Evolutionary conservation across 2,797 vertebrate species (phyloP).

Genomic region (Manis javanica): DNA sequence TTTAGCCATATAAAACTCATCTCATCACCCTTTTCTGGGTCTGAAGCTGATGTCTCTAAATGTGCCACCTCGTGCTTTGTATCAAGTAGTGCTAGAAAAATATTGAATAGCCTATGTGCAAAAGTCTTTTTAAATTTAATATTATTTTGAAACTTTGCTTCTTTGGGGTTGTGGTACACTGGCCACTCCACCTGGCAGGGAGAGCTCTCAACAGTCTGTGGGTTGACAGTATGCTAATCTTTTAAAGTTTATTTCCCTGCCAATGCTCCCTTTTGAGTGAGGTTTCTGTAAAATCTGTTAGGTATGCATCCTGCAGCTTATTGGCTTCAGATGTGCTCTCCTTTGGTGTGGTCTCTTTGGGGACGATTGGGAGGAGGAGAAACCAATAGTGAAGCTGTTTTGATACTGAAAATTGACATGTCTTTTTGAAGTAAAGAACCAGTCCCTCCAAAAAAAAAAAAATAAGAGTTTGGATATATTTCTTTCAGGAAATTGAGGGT

Average conservation of each 20-base stretch:
- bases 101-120: constrained; percentile 75
- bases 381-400: too few relatives aligned
- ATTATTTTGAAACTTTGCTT: constrained; percentile 63
- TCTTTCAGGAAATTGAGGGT: background rate
- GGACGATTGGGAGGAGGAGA: too few relatives aligned
- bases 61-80: constrained; percentile 77
- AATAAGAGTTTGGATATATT: background rate
- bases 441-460: too few relatives aligned
- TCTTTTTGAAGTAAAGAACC: too few relatives aligned
- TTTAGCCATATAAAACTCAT: constrained; percentile 29
- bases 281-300: constrained; percentile 15
- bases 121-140: constrained; percentile 66
- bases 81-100: constrained; percentile 56
- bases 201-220: constrained; percentile 62
- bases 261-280: constrained; percentile 2
- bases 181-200: constrained; percentile 50
- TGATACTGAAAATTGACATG: too few relatives aligned
- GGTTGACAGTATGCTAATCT: constrained; percentile 35
- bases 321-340: too few relatives aligned
- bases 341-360: too few relatives aligned
- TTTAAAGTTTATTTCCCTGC: background rate
- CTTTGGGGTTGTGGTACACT: background rate
- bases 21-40: background rate
- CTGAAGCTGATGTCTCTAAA: constrained; percentile 77
- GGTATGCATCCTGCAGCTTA: too few relatives aligned